Evolutionary conservation across 2,797 vertebrate species (phyloP).

Genomic region (Otus scops): DNA sequence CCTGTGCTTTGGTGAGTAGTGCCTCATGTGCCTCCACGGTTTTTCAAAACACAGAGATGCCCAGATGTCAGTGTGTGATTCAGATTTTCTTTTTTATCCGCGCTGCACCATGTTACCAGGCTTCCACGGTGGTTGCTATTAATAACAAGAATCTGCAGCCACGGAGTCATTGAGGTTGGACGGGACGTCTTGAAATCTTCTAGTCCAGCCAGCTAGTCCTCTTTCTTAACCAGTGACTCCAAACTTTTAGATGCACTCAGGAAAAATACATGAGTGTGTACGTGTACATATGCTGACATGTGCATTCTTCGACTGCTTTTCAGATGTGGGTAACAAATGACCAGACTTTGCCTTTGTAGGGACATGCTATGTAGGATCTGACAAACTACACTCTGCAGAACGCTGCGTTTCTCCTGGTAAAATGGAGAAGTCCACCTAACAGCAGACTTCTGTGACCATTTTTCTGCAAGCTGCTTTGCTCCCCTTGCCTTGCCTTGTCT

Average conservation of each 20-base stretch:
- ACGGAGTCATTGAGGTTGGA: neutral
- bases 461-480: neutral
- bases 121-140: neutral
- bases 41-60: neutral
- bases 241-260: neutral
- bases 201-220: neutral
- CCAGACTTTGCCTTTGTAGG: neutral
- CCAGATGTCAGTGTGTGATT: neutral
- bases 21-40: neutral
- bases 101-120: neutral
- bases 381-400: neutral
- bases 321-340: neutral
- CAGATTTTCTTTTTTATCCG: neutral
- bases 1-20: fast-evolving
- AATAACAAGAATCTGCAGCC: neutral
- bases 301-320: neutral
- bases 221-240: neutral
- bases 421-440: neutral
- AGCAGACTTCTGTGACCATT: neutral
- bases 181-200: neutral
- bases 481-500: neutral
- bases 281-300: fast-evolving
- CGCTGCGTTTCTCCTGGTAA: neutral
- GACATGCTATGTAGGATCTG: neutral
- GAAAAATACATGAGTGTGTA: neutral